Percentiles rank a stretch among this genome's conserved stretches.
Conservation (phyloP, 2,113 vertebrate species). For the Pteruthius melanotis region DNA sequence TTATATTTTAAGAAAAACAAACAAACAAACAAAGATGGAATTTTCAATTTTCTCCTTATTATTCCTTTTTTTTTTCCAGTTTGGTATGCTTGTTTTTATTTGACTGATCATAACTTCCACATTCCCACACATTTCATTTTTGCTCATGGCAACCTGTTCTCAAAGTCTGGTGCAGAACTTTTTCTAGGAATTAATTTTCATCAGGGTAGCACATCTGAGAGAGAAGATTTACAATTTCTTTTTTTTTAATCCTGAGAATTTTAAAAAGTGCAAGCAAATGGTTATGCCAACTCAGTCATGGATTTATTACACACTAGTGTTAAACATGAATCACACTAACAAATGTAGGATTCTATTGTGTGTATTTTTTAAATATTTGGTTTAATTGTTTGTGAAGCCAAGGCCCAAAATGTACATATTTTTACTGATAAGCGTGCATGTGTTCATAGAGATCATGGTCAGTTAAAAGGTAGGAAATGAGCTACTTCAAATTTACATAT, state of each 20-base stretch:
- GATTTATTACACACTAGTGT: not conserved
- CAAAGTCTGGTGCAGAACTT: not conserved
- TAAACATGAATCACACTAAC: not conserved
- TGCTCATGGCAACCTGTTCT: not conserved
- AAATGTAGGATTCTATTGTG: not conserved
- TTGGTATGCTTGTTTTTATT: not conserved
- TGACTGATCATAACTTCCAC: not conserved
- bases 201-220: not conserved
- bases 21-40: not conserved
- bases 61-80: not conserved
- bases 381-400: slow-evolving; percentile 5
- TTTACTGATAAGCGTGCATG: not conserved
- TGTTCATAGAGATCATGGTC: not conserved
- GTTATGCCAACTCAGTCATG: not conserved
- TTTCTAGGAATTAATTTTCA: not conserved
- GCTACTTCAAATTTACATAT: not conserved
- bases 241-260: not conserved
- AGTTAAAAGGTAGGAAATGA: not conserved
- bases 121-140: not conserved
- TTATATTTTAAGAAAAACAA: not conserved
- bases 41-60: not conserved
- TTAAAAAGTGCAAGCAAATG: not conserved
- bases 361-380: slow-evolving; percentile 31
- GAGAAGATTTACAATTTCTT: not conserved
- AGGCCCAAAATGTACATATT: slow-evolving; percentile 42